These are phyloP conservation scores for Pseudomyrmex gracilis DNA, from an alignment of 1,140 invertebrate genomes.

Conservation along the genomic window DNA sequence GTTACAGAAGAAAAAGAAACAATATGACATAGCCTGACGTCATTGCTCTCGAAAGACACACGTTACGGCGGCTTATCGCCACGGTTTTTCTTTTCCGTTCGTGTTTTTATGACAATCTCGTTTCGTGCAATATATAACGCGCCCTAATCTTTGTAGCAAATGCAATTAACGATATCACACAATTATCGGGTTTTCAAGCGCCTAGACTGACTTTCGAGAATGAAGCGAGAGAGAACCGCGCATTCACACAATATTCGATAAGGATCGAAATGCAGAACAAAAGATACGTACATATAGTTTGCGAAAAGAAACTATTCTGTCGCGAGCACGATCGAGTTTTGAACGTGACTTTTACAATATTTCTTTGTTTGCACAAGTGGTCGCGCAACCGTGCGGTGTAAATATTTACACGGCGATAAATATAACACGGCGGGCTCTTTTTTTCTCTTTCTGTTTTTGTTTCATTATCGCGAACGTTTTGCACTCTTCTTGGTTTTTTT, in stretches of 20 bases:
- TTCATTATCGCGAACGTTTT: no score
- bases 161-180: no score
- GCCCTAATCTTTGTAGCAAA: not conserved
- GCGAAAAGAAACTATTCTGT: no score
- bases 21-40: slow-evolving; percentile 49
- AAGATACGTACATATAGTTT: not conserved
- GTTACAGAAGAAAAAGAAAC: slow-evolving; percentile 30
- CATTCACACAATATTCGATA: not conserved
- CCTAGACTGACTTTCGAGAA: no score
- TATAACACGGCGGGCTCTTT: not conserved
- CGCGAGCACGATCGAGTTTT: no score
- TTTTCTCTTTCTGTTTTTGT: not conserved
- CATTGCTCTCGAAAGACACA: slow-evolving; percentile 44
- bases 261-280: not conserved
- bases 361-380: slow-evolving; percentile 50
- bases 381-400: not conserved
- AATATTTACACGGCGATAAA: slow-evolving; percentile 42
- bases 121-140: not conserved
- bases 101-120: not conserved
- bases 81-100: not conserved
- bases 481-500: not conserved
- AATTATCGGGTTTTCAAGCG: no score
- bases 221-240: no score
- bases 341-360: slow-evolving; percentile 19
- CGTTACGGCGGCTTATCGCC: not conserved